Base-by-base conservation (phyloP, 1,140 invertebrate genomes). In the Drosophila dunni region DNA sequence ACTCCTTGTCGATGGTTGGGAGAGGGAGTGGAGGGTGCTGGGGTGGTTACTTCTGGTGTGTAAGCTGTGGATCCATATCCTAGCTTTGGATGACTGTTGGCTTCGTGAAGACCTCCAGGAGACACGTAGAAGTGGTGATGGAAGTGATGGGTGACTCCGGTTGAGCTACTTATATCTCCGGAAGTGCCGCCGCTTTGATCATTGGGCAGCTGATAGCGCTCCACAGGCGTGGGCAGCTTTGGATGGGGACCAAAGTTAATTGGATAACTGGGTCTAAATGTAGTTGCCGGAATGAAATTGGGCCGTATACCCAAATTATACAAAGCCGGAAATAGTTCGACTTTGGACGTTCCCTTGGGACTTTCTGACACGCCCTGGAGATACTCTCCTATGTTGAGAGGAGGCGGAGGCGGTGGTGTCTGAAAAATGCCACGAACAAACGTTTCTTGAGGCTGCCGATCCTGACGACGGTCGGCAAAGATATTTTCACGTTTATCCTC, bases 111-210 rank as follows among this genome's bases (percentile, higher is more conserved):
- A 9, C 44, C 65, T 8, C 53, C 65, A 0, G 86, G 57, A 0
- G 79, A 71, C 85, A 92, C 86, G 79, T 92, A 93, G 71, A 92
- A 93, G 53, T 93, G 92, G 76, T 93, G 92, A 69, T 93, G 92
- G 34, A 92, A 86, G 46, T 93, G 92, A 72, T 92, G 91, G 1
- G 91, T 92, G 2, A 92, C 34, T 24, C 42, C 45, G 7, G 40
- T 4, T 7, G 51, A n/a, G 5, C 17, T 38, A 9, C 15, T 40
- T 34, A 17, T 29, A 7, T 65, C 65, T 2, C 53, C 17, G 9
- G 42, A 20, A 11, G 13, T 15, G 8, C 61, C 17, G 8, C 38
- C n/a, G n/a, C 44, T 36, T 29, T 79, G 9, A 4, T 86, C 71
- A 13, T 69, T 69, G 11, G 66, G 20, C 48, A 62, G 15, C 2